A percentile compares a stretch with the other conserved stretches of the same genome.
Conservation (phyloP, 37 sponge, comb jelly and placozoan genomes). For the Beroe ovata region DNA sequence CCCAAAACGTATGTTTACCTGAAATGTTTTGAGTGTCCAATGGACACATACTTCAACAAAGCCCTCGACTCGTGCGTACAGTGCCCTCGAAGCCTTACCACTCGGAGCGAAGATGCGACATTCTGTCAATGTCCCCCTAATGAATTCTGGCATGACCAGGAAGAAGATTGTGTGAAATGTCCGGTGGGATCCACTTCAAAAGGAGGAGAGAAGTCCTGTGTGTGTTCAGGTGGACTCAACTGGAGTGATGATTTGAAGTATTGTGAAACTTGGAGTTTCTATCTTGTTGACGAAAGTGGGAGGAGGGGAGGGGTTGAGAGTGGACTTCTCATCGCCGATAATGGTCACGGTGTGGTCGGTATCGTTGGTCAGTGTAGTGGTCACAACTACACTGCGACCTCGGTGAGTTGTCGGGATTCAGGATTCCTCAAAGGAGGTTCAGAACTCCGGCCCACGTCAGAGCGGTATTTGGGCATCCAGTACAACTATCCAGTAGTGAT, state of each 20-base stretch:
- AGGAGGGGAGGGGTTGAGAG: not conserved
- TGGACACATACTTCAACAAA: not conserved
- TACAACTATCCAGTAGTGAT: not conserved
- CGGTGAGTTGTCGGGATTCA: not conserved
- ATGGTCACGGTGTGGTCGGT: not conserved
- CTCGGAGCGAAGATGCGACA: not conserved
- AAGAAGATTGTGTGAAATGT: not conserved
- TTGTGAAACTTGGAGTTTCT: not conserved
- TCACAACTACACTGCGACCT: not conserved
- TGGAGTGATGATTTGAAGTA: not conserved
- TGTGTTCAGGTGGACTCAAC: too few species aligned
- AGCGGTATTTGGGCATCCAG: not conserved
- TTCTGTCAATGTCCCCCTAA: too few species aligned
- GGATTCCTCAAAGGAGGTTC: not conserved
- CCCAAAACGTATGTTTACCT: not conserved
- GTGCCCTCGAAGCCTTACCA: not conserved
- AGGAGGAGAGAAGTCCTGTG: too few species aligned
- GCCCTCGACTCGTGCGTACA: not conserved
- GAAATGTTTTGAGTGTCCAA: not conserved
- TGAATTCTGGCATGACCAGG: not conserved
- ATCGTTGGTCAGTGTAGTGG: not conserved
- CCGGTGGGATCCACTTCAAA: not conserved
- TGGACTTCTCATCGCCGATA: not conserved
- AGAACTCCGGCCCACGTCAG: not conserved
- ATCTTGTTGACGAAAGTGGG: not conserved